Evolutionary conservation across 2,888 invertebrate genomes (phyloP).

Genomic region (Torymus auratus): DNA sequence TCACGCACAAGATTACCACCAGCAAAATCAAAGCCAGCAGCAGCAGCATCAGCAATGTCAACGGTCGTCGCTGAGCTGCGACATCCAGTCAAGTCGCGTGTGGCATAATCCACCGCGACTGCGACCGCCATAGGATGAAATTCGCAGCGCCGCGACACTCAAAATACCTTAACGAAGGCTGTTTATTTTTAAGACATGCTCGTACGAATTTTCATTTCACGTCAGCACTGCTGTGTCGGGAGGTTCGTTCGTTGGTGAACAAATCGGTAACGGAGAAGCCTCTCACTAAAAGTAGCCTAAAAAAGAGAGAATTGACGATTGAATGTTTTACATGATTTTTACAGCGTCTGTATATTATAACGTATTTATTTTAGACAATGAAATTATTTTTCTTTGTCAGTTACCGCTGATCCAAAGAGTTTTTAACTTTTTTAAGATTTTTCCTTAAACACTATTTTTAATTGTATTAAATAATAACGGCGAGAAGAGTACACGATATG

Average conservation of each 20-base stretch:
- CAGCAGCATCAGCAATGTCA: slow-evolving; percentile 65
- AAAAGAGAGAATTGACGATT: slow-evolving; percentile 29
- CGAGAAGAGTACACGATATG: background rate
- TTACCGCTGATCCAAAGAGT: slow-evolving; percentile 52
- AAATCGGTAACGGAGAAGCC: background rate
- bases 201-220: slow-evolving; percentile 8
- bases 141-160: slow-evolving; percentile 68
- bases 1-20: slow-evolving; percentile 66
- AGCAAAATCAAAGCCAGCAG: slow-evolving; percentile 63
- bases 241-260: background rate
- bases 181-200: slow-evolving; percentile 57
- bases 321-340: slow-evolving; percentile 56
- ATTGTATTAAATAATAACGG: slow-evolving; percentile 39
- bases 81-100: slow-evolving; percentile 69
- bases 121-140: slow-evolving; percentile 74
- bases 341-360: slow-evolving; percentile 48
- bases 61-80: slow-evolving; percentile 64
- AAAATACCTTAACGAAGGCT: slow-evolving; percentile 76
- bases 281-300: slow-evolving; percentile 22
- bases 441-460: slow-evolving; percentile 43
- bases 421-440: slow-evolving; percentile 55
- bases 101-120: slow-evolving; percentile 76
- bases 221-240: background rate
- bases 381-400: slow-evolving; percentile 51
- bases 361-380: slow-evolving; percentile 54